Conservation (phyloP, 2,888 invertebrate genomes). For the Tryphoninae sp. region DNA sequence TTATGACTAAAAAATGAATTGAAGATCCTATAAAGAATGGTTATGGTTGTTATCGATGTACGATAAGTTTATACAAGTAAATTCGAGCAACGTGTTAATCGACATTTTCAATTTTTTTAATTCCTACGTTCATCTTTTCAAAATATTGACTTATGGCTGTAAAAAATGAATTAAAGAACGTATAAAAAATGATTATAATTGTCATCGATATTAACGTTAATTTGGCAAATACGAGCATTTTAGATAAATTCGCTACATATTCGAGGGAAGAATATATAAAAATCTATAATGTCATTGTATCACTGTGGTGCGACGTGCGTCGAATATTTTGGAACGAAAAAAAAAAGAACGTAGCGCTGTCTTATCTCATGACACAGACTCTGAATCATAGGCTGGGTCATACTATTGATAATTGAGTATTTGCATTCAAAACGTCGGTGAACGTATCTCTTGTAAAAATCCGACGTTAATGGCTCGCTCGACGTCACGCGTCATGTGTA, state of each 20-base stretch:
- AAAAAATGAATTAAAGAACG: too few species aligned
- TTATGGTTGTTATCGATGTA: too few species aligned
- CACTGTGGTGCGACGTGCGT: neutral
- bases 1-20: too few species aligned
- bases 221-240: too few species aligned
- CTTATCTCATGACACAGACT: conserved; percentile 10
- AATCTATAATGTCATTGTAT: neutral
- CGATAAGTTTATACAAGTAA: conserved; percentile 15
- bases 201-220: too few species aligned
- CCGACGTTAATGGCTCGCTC: conserved; percentile 21
- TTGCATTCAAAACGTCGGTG: conserved; percentile 22
- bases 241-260: too few species aligned
- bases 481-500: conserved; percentile 32
- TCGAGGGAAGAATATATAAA: too few species aligned
- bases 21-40: too few species aligned
- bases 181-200: too few species aligned
- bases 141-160: neutral
- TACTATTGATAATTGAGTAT: conserved; percentile 10
- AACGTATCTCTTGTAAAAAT: conserved; percentile 36
- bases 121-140: neutral
- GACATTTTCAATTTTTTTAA: neutral
- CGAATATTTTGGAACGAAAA: neutral
- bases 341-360: neutral
- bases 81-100: neutral
- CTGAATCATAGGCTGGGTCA: conserved; percentile 24